Percentiles rank a stretch among this genome's conserved stretches.
These are phyloP conservation scores for Nasonia longicornis DNA, from an alignment of 1,140 invertebrate species.

Conservation along the genomic window DNA sequence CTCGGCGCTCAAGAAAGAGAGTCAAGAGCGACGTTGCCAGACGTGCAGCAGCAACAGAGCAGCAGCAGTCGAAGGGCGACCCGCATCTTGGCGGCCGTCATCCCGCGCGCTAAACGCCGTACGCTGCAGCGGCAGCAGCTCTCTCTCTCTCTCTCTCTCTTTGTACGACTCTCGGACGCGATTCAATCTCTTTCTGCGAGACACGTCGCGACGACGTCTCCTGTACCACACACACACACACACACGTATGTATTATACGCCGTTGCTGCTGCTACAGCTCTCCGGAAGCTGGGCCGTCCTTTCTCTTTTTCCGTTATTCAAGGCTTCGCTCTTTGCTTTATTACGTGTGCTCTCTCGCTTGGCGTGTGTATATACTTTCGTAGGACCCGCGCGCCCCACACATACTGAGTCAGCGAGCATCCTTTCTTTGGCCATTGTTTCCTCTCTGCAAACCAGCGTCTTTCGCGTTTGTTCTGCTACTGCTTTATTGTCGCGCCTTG, in stretches of 20 bases:
- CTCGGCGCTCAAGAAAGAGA: slow-evolving; percentile 9
- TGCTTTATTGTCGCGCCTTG: not conserved
- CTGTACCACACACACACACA: not conserved
- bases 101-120: not conserved
- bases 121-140: no score
- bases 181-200: slow-evolving; percentile 31
- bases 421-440: slow-evolving; percentile 24
- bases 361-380: not conserved
- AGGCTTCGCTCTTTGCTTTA: slow-evolving; percentile 18
- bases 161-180: not conserved
- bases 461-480: slow-evolving; percentile 4
- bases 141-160: not conserved
- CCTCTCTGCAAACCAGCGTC: not conserved
- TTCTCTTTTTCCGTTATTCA: slow-evolving; percentile 26
- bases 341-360: slow-evolving; percentile 11
- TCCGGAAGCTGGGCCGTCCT: not conserved
- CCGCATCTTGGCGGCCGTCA: slow-evolving; percentile 31
- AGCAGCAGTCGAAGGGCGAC: not conserved
- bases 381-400: not conserved
- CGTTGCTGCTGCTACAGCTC: not conserved
- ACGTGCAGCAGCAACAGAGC: slow-evolving; percentile 5
- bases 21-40: slow-evolving; percentile 35
- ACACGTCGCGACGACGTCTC: not conserved
- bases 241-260: not conserved
- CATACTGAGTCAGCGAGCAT: not conserved